Evolutionary conservation across 30 jellyfish, hydroid and myxozoan genomes (phyloP), one percentile per base, ranked within the genome.

Genomic region (Turritopsis rubra): DNA sequence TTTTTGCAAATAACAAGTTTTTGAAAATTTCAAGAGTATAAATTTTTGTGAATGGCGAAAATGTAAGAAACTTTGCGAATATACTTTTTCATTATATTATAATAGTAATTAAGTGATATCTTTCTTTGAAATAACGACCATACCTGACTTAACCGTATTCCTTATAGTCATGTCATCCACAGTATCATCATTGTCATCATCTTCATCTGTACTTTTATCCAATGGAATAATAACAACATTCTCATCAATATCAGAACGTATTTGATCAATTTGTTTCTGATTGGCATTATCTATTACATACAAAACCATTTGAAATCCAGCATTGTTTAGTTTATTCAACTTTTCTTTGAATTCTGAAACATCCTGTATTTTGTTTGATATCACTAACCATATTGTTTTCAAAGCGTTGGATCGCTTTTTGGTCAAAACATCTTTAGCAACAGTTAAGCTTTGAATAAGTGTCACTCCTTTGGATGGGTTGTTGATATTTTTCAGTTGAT

Each of bases 371-470:
- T 77, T 77, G 21, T 52, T 30, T n/a, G 85, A 29, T 30, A 77
- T 17, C 72, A 77, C 85, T 18, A 77, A 52, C 85, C 85, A 77
- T n/a, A 29, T 53, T 3, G 71, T 77, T n/a, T 77, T 77, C 29
- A 19, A 28, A 13, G 72, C 85, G 29, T 30, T 28, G 7, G 66
- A n/a, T 77, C 85, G 3, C 21, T 73, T 77, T 28, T 52, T 22
- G 8, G 66, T 25, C 8, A 77, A 77, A 18, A 77, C 20, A 24
- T 30, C 70, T 77, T 77, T 60, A 28, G 72, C 70, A n/a, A 24
- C 53, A 18, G 22, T 77, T 1, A 77, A 13, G 5, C 29, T 66
- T 18, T 77, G 71, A 29, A 24, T 29, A 25, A 30, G 1, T 16
- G 66, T 77, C 19, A 22, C 72, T 24, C 85, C 85, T 1, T 19